Evolutionary conservation across 2,888 invertebrate species (phyloP), one percentile per base, ranked within the genome.

Genomic region (Idaea aversata): DNA sequence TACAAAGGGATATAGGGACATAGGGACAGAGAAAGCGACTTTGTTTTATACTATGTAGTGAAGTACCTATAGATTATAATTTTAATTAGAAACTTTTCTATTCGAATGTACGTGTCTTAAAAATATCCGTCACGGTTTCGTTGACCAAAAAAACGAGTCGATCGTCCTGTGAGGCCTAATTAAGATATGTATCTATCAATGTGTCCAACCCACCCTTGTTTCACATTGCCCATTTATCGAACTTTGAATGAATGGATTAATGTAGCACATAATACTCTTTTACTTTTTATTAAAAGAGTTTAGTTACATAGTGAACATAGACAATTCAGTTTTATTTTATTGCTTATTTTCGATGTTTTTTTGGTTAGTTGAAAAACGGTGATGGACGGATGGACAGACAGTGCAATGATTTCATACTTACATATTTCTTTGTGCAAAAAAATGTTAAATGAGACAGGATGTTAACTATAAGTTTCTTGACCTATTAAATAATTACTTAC

Each of bases 121-220:
- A 84, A 83, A 85, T 86, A 87, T 86, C 83, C 87, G 87, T 88
- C 87, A 88, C 85, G 86, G 84, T 80, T 78, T 75, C 78, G 75
- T 79, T 79, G 72, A 75, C 83, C 82, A 75, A 86, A 87, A 85
- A 87, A 87, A 82, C 81, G 79, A 80, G 79, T 78, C 79, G 80
- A 80, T 82, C 91, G 84, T 85, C 89, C 85, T 93, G 93, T 93
- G 93, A 76, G 93, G 93, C 84, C 91, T 91, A 92, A 93, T 93
- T 93, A 93, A 92, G 93, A 93, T 93, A 91, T 92, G 91, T 90
- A 91, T 90, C 87, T 90, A 88, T 89, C 86, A 86, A 88, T 83
- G 85, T 78, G 82, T 77, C 84, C 85, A 80, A 78, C 91, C 90
- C 91, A 88, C 85, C 84, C 84, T 84, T 85, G 84, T 83, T 85